These are phyloP conservation scores for Lota lota DNA, from an alignment of 2,113 vertebrate species.

Conservation along the genomic window DNA sequence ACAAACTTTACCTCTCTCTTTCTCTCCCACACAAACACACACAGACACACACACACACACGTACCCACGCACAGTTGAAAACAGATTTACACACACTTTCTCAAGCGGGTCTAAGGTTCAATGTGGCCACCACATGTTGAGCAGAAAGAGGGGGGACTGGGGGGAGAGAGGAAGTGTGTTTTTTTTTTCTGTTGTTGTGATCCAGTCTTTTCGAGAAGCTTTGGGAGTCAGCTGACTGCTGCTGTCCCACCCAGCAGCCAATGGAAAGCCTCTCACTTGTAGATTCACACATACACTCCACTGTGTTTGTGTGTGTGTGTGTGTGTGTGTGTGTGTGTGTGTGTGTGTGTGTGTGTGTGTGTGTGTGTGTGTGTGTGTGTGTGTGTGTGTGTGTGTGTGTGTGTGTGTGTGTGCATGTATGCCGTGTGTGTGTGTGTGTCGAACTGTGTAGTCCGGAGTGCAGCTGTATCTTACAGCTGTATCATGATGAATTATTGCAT, in stretches of 20 bases:
- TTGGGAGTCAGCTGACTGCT: slow-evolving; percentile 10
- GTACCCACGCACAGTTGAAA: no score
- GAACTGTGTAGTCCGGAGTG: slow-evolving; percentile 29
- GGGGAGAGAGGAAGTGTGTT: slow-evolving; percentile 13
- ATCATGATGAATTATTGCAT: slow-evolving; percentile 63
- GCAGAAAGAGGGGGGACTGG: neutral
- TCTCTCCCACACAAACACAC: no score
- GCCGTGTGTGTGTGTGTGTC: slow-evolving; percentile 31
- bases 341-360: slow-evolving; percentile 6
- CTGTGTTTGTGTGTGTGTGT: neutral
- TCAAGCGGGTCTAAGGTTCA: slow-evolving; percentile 58
- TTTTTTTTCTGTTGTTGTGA: neutral
- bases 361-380: neutral
- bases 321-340: neutral
- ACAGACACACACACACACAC: no score
- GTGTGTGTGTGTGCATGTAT: slow-evolving; percentile 28
- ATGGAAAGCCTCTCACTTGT: neutral
- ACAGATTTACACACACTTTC: slow-evolving; percentile 31
- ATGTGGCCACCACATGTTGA: slow-evolving; percentile 65
- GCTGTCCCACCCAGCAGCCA: slow-evolving; percentile 6
- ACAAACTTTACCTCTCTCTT: no score
- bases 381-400: slow-evolving; percentile 4
- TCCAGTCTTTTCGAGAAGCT: slow-evolving; percentile 15
- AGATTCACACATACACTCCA: neutral
- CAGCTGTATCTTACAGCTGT: slow-evolving; percentile 69